Conservation (phyloP, 2,797 vertebrate genomes). For the Eurystomus glaucurus region DNA sequence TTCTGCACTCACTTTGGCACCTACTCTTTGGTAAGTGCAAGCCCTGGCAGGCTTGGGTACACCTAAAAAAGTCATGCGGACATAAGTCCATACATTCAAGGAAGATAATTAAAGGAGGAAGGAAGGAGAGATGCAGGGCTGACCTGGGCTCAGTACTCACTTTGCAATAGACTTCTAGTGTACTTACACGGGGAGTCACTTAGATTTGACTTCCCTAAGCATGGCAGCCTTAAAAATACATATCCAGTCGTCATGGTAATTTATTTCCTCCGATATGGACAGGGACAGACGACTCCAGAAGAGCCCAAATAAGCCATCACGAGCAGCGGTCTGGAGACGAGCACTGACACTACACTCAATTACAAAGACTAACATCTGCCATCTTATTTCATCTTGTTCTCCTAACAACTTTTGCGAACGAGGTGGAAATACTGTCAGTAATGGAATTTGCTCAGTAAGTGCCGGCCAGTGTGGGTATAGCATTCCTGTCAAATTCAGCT, state of each 20-base stretch:
- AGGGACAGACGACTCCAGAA: neutral
- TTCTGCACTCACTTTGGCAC: neutral
- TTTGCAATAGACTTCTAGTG: neutral
- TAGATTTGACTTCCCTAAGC: neutral
- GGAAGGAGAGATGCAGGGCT: neutral
- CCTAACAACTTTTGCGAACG: neutral
- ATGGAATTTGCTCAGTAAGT: neutral
- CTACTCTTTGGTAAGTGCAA: neutral
- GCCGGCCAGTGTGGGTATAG: neutral
- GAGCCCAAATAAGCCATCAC: neutral
- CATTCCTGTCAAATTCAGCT: neutral
- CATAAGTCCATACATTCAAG: neutral
- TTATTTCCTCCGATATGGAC: accelerated
- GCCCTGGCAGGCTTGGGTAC: neutral
- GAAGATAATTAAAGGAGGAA: neutral
- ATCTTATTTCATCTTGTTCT: neutral
- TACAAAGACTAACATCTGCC: neutral
- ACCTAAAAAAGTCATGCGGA: accelerated
- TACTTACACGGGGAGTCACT: neutral
- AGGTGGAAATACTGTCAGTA: neutral
- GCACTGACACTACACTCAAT: neutral
- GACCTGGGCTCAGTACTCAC: neutral
- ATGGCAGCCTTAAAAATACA: neutral
- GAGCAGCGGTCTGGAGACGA: accelerated
- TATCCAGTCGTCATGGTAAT: accelerated